Conservation (phyloP, 2,113 vertebrate genomes). For the Psilopogon haemacephalus region DNA sequence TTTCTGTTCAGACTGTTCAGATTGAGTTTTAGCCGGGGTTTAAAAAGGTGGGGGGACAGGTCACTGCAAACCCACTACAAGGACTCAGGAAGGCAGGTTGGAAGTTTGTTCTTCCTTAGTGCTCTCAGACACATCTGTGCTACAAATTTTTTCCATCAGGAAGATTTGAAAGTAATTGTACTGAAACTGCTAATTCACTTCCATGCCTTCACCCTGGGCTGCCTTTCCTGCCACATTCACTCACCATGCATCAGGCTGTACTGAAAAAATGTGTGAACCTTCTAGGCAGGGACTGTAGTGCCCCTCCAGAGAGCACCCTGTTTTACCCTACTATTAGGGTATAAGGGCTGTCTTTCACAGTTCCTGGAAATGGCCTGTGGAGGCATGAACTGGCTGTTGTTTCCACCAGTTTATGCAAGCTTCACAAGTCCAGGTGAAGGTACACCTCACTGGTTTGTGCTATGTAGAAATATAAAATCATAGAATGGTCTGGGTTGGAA, state of each 20-base stretch:
- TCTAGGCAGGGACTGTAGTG: neutral
- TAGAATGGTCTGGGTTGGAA: no score
- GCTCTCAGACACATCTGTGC: neutral
- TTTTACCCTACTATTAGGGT: neutral
- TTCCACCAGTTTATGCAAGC: neutral
- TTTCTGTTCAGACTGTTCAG: neutral
- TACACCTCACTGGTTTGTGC: neutral
- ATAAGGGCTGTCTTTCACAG: neutral
- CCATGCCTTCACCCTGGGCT: neutral
- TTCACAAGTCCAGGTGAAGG: neutral
- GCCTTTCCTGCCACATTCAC: neutral
- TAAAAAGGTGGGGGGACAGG: no score
- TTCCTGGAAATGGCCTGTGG: neutral
- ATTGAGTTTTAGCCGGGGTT: no score
- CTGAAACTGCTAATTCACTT: neutral
- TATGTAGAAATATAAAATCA: neutral
- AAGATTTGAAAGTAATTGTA: neutral
- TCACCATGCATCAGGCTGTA: rapidly evolving
- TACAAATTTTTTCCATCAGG: neutral
- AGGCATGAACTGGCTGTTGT: neutral
- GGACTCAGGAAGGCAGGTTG: neutral
- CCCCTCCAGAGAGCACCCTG: neutral
- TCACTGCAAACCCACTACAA: no score
- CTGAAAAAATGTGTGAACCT: neutral
- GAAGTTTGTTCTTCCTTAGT: neutral